Conservation (phyloP, 2,888 invertebrate species). For the Spicauda simplicius region DNA sequence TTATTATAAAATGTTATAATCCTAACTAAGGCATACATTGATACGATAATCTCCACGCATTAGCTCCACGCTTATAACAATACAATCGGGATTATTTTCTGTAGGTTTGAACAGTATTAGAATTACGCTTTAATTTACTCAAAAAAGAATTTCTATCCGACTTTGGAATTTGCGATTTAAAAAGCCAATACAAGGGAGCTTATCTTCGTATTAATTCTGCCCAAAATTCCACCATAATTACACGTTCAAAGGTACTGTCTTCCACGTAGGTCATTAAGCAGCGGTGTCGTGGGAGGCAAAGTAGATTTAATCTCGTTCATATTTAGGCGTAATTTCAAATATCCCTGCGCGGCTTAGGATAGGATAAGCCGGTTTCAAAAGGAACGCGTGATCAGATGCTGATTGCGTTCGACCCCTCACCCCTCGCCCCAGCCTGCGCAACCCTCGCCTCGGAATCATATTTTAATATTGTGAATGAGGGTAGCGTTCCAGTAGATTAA, state of each 20-base stretch:
- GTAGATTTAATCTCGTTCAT: slow-evolving; percentile 47
- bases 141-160: slow-evolving; percentile 11
- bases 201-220: slow-evolving; percentile 76
- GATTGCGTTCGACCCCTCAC: slow-evolving; percentile 66
- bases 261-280: slow-evolving; percentile 52
- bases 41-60: no score
- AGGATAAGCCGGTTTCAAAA: slow-evolving; percentile 80
- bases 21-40: no score
- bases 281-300: slow-evolving; percentile 40
- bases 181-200: slow-evolving; percentile 51
- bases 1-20: no score
- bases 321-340: slow-evolving; percentile 54
- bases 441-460: slow-evolving; percentile 63
- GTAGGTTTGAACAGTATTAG: background rate
- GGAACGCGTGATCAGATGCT: slow-evolving; percentile 80
- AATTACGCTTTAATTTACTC: slow-evolving; percentile 4
- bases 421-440: slow-evolving; percentile 12
- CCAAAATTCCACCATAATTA: slow-evolving; percentile 78
- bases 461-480: slow-evolving; percentile 79
- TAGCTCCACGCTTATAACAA: no score
- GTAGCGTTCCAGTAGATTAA: slow-evolving; percentile 70
- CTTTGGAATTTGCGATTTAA: slow-evolving; percentile 32
- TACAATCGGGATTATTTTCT: slow-evolving; percentile 4
- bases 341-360: slow-evolving; percentile 51
- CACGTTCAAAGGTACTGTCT: slow-evolving; percentile 75